Conservation (phyloP, 2,797 vertebrate genomes). For the Onychomys torridus region DNA sequence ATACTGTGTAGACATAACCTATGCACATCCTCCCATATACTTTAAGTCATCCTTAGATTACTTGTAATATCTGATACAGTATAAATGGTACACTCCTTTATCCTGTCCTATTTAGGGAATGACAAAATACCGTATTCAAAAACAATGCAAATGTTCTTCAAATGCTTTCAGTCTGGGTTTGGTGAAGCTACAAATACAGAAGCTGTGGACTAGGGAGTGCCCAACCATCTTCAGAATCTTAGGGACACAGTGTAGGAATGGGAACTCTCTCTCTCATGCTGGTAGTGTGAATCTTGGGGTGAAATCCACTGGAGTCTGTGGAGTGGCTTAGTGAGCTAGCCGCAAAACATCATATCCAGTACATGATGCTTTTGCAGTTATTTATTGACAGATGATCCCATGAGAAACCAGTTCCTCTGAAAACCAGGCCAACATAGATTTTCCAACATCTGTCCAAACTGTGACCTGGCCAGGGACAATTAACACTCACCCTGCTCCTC, state of each 20-base stretch:
- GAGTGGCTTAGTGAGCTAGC: slow-evolving; percentile 10
- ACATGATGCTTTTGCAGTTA: neutral
- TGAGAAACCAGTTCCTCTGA: slow-evolving; percentile 5
- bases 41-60: neutral
- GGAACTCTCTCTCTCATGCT: neutral
- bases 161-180: neutral
- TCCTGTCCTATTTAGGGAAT: neutral
- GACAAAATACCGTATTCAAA: neutral
- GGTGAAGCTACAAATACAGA: neutral
- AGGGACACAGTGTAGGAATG: neutral
- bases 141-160: neutral
- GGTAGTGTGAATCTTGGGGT: neutral
- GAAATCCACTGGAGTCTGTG: slow-evolving; percentile 19
- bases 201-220: neutral
- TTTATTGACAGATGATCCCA: slow-evolving; percentile 11
- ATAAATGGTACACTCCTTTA: neutral
- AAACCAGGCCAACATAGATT: slow-evolving; percentile 26
- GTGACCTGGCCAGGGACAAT: neutral
- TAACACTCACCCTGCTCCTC: slow-evolving; percentile 8
- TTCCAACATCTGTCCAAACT: slow-evolving; percentile 60
- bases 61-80: neutral
- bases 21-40: neutral
- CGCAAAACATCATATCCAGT: neutral
- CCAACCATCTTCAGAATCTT: neutral
- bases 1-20: neutral